These are phyloP conservation scores for Lathamus discolor DNA, from an alignment of 2,113 vertebrate genomes.

Conservation along the genomic window DNA sequence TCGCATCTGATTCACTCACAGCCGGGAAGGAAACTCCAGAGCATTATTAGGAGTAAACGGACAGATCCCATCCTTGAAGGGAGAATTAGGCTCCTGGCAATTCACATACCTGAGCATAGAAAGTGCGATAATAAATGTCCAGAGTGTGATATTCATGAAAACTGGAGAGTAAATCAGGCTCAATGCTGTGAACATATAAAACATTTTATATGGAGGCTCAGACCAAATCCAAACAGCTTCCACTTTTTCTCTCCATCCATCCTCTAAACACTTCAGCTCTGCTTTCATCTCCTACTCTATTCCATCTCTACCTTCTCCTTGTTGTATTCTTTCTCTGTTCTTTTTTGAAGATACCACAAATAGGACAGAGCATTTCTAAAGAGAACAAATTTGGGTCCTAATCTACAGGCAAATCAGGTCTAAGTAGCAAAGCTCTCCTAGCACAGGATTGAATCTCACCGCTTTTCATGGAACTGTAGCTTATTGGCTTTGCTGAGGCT, in stretches of 20 bases:
- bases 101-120: background rate
- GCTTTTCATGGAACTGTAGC: background rate
- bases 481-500: background rate
- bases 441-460: background rate
- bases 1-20: background rate
- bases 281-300: background rate
- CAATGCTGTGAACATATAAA: background rate
- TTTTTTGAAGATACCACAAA: background rate
- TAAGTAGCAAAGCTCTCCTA: background rate
- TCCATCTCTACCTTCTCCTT: background rate
- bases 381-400: background rate
- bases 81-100: background rate
- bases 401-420: background rate
- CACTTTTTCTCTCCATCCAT: background rate
- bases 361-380: background rate
- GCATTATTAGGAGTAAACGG: fast-evolving
- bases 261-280: background rate
- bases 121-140: background rate
- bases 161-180: background rate
- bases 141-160: background rate
- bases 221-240: background rate
- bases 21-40: background rate
- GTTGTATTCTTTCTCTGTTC: background rate
- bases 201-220: background rate
- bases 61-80: background rate